A percentile compares a stretch with the other conserved stretches of the same genome.
phyloP scores from a whole-genome alignment of 2,113 vertebrate genomes.

The Ophiodon elongatus region DNA sequence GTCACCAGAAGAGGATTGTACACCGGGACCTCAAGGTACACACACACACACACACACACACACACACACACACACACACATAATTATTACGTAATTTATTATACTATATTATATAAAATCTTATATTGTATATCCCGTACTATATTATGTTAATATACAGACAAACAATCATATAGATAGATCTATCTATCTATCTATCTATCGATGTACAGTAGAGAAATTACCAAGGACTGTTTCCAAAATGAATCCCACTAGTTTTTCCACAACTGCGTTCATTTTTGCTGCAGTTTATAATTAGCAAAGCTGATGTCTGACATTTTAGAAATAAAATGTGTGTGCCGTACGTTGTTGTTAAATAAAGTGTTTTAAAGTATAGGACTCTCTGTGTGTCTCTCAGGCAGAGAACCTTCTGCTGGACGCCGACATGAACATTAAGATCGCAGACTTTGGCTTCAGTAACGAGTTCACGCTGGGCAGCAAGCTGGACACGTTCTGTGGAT shows the following conservation, averaged over 20 bases:
- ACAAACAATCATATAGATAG: no score
- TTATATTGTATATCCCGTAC: no score
- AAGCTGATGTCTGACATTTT: neutral
- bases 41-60: neutral
- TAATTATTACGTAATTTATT: no score
- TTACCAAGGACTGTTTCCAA: no score
- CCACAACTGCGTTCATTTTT: neutral
- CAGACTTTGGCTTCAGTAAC: slow-evolving; percentile 96
- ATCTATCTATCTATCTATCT: no score
- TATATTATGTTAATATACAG: no score
- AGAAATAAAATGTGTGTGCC: neutral
- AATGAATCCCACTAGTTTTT: no score
- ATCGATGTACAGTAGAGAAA: no score
- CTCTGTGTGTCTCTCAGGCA: slow-evolving; percentile 80
- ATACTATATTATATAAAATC: no score
- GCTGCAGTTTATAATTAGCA: no score
- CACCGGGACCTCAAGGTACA: slow-evolving; percentile 69
- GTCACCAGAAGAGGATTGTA: slow-evolving; percentile 70
- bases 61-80: slow-evolving; percentile 11
- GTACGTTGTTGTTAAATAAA: neutral
- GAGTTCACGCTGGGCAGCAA: slow-evolving; percentile 94
- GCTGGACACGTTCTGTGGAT: slow-evolving; percentile 95
- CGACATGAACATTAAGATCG: slow-evolving; percentile 97
- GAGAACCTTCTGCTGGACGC: slow-evolving; percentile 94
- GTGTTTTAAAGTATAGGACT: neutral